Conservation (phyloP, 2,888 invertebrate species). For the Microdon myrmicae region DNA sequence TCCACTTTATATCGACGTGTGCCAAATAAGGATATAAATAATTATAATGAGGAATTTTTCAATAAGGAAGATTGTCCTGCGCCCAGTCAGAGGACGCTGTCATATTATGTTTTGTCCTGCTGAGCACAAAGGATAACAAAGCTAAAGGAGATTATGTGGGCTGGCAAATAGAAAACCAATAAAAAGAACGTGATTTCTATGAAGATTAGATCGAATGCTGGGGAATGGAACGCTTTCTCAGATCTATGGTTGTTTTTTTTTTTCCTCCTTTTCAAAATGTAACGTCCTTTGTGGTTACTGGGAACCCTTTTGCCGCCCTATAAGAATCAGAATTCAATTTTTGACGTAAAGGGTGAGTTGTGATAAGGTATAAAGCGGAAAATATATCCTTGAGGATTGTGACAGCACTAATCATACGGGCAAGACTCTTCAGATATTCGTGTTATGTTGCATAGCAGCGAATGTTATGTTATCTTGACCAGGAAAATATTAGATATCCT, state of each 20-base stretch:
- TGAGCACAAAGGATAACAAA: constrained; percentile 30
- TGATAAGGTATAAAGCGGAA: constrained; percentile 46
- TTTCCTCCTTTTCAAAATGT: constrained; percentile 13
- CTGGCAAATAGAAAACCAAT: constrained; percentile 50
- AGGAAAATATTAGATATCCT: constrained; percentile 32
- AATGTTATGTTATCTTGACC: constrained; percentile 38
- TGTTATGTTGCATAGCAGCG: constrained; percentile 25
- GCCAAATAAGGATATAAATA: constrained; percentile 25
- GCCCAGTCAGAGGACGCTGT: constrained; percentile 8
- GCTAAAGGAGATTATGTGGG: constrained; percentile 48
- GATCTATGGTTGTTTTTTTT: constrained; percentile 1
- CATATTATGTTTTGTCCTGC: no score
- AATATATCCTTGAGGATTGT: constrained; percentile 47
- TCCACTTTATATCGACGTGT: constrained; percentile 39
- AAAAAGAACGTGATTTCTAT: constrained; percentile 47
- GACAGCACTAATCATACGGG: constrained; percentile 42
- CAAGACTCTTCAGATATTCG: no score
- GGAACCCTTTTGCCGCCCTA: constrained; percentile 24
- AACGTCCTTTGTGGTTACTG: constrained; percentile 24
- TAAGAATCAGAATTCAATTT: constrained; percentile 40
- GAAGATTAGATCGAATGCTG: constrained; percentile 48
- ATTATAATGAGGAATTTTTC: constrained; percentile 12
- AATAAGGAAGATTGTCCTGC: constrained; percentile 30
- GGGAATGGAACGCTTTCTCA: no score
- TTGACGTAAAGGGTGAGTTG: constrained; percentile 32